phyloP scores from a whole-genome alignment of 2,888 invertebrate genomes.

The Gibbula magus region DNA sequence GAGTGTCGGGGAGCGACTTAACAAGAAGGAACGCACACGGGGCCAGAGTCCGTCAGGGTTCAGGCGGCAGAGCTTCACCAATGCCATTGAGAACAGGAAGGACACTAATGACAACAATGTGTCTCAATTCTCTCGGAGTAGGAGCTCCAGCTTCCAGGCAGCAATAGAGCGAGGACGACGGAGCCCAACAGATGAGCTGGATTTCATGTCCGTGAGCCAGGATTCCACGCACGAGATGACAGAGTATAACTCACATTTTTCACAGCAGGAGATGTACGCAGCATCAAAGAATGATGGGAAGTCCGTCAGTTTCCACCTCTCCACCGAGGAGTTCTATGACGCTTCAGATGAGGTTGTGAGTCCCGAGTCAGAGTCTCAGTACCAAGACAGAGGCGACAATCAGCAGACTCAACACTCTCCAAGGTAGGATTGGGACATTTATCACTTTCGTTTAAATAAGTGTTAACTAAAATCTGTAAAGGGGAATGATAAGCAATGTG shows the following conservation, averaged over 20 bases:
- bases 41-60: conserved; percentile 7
- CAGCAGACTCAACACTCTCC: too few species aligned
- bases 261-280: not conserved
- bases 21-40: not conserved
- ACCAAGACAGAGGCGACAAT: not conserved
- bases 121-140: conserved; percentile 18
- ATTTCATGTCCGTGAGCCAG: conserved; percentile 27
- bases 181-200: conserved; percentile 29
- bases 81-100: conserved; percentile 17
- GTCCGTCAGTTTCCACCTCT: conserved; percentile 26
- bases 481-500: too few species aligned
- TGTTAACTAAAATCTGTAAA: too few species aligned
- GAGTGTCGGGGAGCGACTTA: conserved; percentile 22
- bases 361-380: not conserved
- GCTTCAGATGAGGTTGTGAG: not conserved
- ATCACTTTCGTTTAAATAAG: too few species aligned
- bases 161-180: conserved; percentile 57
- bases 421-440: too few species aligned
- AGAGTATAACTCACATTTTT: not conserved
- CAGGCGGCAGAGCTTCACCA: conserved; percentile 1
- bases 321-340: conserved; percentile 2
- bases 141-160: conserved; percentile 44
- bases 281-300: conserved; percentile 9
- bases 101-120: not conserved
- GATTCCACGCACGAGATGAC: conserved; percentile 30